Evolutionary conservation across 2,797 vertebrate species (phyloP), one percentile per base, ranked within the genome.

Genomic region (Pangasius larnaudii): DNA sequence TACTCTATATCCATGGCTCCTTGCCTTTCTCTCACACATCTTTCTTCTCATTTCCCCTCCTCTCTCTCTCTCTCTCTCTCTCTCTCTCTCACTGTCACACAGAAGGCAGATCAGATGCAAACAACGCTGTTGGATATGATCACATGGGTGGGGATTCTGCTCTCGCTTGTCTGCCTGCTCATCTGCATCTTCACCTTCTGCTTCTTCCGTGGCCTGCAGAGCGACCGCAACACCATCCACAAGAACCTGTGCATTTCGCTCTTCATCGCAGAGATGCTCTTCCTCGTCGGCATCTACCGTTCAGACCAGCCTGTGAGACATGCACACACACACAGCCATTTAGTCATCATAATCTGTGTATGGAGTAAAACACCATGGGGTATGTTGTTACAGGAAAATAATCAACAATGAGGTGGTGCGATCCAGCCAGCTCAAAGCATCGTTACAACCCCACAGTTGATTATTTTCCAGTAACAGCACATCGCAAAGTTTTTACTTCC

Each of bases 111-210:
- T 92, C 96, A 97, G 51, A 98, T 99, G 93, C 97, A 99, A 2
- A 97, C 98, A 91, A 96, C 99, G 19, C 97, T 99, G 86, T 94
- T 99, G 93, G 98, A 99, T 88, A 98, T 99, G 89, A 99, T 99
- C 86, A 99, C 98, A 0, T 99, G 98, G 98, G 98, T 99, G 79
- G 98, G 98, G 91, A 99, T 99, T 94, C 95, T 99, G 81, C 96
- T 99, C 16, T 99, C 98, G 0, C 97, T 99, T 88, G 98, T 99
- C 91, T 99, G 98, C 93, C 97, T 99, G 91, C 96, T 99, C 94
- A 98, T 99, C 94, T 99, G 98, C 96, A 97, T 99, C 96, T 99
- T 99, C 96, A 99, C 98, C 88, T 99, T 99, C 95, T 99, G 98
- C 96, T 99, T 99, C 95, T 99, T 99, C 96, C 98, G 97, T 0